Evolutionary conservation across 2,797 vertebrate species (phyloP), one percentile per base, ranked within the genome.

Genomic region (Smutsia gigantea): DNA sequence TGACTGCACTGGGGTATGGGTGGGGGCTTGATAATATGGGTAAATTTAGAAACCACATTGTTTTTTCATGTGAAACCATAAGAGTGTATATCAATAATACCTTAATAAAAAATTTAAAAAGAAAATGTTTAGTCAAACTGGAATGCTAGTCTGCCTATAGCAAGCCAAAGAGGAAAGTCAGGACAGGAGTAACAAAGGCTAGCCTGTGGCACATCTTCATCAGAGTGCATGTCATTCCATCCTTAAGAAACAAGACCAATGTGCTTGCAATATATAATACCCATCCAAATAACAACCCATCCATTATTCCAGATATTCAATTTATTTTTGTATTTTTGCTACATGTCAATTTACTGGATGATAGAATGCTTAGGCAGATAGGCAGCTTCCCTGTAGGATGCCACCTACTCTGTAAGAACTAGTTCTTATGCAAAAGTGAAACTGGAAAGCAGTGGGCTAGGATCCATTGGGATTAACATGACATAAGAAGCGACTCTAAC

Each of bases 221-320:
- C 46, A 31, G 31, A 11, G 2, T 0, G 3, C 9, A 27, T 7
- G 18, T 17, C 17, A 8, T 17, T 13, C 21, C 18, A n/a, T 2
- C 25, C 63, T 75, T 1, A n/a, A 75, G 29, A 68, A 77, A 55
- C 53, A 61, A 55, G 29, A 84, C 23, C 55, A 9, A 10, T 17
- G 23, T 63, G 42, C 46, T 63, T 53, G 10, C 11, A 10, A 46
- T 46, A 46, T 46, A 12, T 46, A 46, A 46, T 46, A 46, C 46
- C 46, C 10, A 46, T 46, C 42, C 42, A 46, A 46, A 46, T 46
- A 63, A 69, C 42, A 84, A 72, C 34, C 78, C 85, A 64, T 77
- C 18, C 55, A 18, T 95, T 89, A 39, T 39, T 78, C 78, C 19
- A 71, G 34, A 37, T 78, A 37, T 31, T 69, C 39, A 31, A 63